phyloP scores from a whole-genome alignment of 2,797 vertebrate genomes.

The Mastacembelus armatus region DNA sequence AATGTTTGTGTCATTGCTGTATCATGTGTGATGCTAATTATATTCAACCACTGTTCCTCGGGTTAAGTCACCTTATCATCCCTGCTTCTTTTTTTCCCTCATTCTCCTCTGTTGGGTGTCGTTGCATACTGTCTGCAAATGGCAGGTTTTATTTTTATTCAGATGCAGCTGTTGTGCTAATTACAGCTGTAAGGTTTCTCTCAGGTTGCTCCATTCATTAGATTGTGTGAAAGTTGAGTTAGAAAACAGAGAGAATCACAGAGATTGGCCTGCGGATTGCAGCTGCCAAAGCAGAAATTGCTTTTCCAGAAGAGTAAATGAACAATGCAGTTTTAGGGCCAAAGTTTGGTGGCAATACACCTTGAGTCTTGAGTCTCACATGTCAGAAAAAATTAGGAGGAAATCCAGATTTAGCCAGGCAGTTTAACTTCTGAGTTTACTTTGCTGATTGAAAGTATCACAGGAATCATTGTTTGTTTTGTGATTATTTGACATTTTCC shows the following conservation, averaged over 20 bases:
- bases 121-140: background rate
- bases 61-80: constrained; percentile 35
- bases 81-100: constrained; percentile 29
- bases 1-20: constrained; percentile 51
- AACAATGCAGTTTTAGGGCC: constrained; percentile 30
- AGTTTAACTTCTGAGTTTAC: background rate
- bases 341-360: constrained; percentile 12
- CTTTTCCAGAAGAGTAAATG: constrained; percentile 43
- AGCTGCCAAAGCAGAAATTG: constrained; percentile 43
- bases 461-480: background rate
- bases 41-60: constrained; percentile 32
- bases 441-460: background rate
- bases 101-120: constrained; percentile 28
- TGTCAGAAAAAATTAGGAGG: background rate
- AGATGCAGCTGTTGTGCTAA: constrained; percentile 29
- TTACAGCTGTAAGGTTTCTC: constrained; percentile 23
- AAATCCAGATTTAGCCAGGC: background rate
- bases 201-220: constrained; percentile 33
- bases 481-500: background rate
- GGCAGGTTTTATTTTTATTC: constrained; percentile 12
- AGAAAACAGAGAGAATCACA: constrained; percentile 13
- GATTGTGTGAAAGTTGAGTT: constrained; percentile 36
- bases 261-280: constrained; percentile 21
- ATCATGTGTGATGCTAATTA: constrained; percentile 54
- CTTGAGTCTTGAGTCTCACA: background rate